phyloP scores from a whole-genome alignment of 1,140 invertebrate genomes.

The Hydropsyche tenuis region DNA sequence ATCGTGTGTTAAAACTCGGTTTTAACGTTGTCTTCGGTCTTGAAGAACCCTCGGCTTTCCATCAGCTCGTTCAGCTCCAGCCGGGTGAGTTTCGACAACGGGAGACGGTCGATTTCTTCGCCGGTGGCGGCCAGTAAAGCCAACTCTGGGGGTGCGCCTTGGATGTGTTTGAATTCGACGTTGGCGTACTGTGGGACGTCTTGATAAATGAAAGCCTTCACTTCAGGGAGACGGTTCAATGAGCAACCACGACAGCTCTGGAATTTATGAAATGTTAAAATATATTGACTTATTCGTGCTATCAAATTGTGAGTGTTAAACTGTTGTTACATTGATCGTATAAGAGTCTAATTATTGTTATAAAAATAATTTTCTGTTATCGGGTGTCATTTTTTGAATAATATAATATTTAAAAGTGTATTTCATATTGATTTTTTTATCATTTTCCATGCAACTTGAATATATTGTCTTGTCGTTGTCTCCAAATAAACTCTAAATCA shows the following conservation, averaged over 20 bases:
- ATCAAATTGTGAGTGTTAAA: too few relatives aligned
- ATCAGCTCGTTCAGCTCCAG: conserved; percentile 75
- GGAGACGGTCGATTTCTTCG: conserved; percentile 69
- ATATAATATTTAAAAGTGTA: too few relatives aligned
- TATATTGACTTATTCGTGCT: too few relatives aligned
- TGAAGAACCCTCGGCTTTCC: conserved; percentile 65
- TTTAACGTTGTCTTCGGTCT: neutral
- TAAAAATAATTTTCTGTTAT: too few relatives aligned
- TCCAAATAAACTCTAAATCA: too few relatives aligned
- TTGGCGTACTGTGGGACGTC: conserved; percentile 75
- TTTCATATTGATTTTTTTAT: too few relatives aligned
- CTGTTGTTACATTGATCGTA: too few relatives aligned
- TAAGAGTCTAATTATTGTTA: too few relatives aligned
- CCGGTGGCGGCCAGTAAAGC: conserved; percentile 67
- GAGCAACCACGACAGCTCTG: conserved; percentile 81
- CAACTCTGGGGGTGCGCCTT: conserved; percentile 72
- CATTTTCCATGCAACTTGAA: too few relatives aligned
- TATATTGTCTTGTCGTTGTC: too few relatives aligned
- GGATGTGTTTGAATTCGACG: conserved; percentile 71
- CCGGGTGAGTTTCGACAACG: conserved; percentile 65
- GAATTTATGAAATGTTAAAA: conserved; percentile 50
- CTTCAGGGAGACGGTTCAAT: conserved; percentile 74
- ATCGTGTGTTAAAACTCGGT: neutral
- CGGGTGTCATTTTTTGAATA: too few relatives aligned
- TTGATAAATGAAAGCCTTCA: conserved; percentile 77